Conservation (phyloP, 2,797 vertebrate genomes). For the Streptopelia turtur region DNA sequence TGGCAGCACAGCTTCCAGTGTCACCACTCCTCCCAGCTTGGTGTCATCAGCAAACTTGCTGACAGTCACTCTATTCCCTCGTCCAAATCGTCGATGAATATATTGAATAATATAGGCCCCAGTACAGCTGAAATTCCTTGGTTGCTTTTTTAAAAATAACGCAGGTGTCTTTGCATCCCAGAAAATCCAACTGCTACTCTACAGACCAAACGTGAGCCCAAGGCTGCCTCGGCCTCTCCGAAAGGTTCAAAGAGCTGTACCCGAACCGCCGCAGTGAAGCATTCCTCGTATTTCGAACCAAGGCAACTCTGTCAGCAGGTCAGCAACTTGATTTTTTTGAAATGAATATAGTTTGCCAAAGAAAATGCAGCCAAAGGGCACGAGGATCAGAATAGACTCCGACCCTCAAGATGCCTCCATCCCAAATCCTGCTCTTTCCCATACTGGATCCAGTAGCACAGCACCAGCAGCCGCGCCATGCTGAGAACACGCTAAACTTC, state of each 20-base stretch:
- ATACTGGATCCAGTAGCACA: background rate
- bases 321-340: background rate
- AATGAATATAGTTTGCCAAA: background rate
- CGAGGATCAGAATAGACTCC: background rate
- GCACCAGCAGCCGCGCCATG: rapidly evolving
- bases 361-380: background rate
- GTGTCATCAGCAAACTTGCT: too few species aligned
- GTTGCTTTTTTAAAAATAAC: background rate
- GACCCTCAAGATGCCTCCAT: background rate
- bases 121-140: background rate
- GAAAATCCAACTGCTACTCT: background rate
- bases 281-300: background rate
- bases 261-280: rapidly evolving
- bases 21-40: too few species aligned
- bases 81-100: too few species aligned
- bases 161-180: background rate
- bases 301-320: background rate
- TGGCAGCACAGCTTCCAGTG: too few species aligned
- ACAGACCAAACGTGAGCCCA: background rate
- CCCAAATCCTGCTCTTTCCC: background rate
- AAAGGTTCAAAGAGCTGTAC: background rate
- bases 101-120: too few species aligned
- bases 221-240: background rate
- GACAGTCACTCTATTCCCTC: too few species aligned
- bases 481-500: background rate